These are phyloP conservation scores for Caerostris darwini DNA, from an alignment of 1,140 invertebrate species.

Conservation along the genomic window DNA sequence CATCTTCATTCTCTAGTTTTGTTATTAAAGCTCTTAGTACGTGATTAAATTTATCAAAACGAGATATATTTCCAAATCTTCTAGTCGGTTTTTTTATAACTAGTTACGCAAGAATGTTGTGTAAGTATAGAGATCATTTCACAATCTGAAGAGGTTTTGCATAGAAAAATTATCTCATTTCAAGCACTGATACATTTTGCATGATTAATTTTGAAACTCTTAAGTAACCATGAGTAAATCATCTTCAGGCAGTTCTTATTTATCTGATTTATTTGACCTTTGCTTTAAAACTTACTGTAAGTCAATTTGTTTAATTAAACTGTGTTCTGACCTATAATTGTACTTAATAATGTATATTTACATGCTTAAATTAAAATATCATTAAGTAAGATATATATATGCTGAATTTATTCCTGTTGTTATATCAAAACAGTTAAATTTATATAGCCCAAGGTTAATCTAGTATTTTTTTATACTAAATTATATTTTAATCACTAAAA, in stretches of 20 bases:
- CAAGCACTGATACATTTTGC: neutral
- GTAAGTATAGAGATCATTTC: neutral
- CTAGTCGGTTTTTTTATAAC: neutral
- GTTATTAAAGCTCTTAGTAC: neutral
- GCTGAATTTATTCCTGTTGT: neutral
- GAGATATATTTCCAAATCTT: no score
- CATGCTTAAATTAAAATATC: neutral
- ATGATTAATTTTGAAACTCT: neutral
- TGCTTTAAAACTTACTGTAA: neutral
- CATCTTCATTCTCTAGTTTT: neutral
- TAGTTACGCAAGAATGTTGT: neutral
- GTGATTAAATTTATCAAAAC: neutral
- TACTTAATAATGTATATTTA: neutral
- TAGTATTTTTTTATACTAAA: no score
- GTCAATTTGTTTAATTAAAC: neutral
- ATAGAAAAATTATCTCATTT: no score
- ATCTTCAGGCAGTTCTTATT: neutral
- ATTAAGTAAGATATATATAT: neutral
- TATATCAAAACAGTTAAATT: neutral
- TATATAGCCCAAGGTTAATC: neutral
- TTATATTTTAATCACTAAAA: no score
- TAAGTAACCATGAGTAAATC: neutral
- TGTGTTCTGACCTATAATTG: no score
- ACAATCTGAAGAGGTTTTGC: no score
- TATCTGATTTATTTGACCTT: neutral